Conservation (phyloP, 2,113 vertebrate genomes). For the Panthera uncia region DNA sequence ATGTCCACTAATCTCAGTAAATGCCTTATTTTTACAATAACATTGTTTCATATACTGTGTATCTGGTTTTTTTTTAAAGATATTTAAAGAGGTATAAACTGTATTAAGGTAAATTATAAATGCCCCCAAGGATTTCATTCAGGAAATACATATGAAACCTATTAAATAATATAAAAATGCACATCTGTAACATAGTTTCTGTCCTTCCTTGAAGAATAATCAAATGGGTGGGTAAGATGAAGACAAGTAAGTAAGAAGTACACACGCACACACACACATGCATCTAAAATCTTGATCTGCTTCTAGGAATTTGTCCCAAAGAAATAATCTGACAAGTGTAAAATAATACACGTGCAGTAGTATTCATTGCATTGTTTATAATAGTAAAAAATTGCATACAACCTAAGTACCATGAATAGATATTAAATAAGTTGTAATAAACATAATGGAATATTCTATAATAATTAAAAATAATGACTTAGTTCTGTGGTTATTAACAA, state of each 20-base stretch:
- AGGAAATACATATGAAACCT: background rate
- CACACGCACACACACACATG: background rate
- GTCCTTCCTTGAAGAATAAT: background rate
- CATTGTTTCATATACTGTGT: background rate
- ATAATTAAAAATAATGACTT: constrained; percentile 29
- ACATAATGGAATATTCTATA: background rate
- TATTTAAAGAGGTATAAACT: constrained; percentile 7
- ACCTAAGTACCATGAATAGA: background rate
- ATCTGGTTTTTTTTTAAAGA: background rate
- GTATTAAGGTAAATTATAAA: background rate
- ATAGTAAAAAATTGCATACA: background rate
- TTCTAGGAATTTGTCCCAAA: constrained; percentile 19
- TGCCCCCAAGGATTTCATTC: background rate
- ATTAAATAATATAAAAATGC: background rate
- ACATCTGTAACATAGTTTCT: background rate
- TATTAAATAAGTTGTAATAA: background rate
- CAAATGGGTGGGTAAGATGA: background rate
- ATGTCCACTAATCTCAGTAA: background rate
- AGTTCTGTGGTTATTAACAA: background rate
- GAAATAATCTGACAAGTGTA: background rate
- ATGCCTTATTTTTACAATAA: background rate
- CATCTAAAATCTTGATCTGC: background rate
- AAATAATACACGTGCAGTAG: background rate
- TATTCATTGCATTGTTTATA: background rate
- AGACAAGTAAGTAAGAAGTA: background rate